Evolutionary conservation across 2,797 vertebrate genomes (phyloP).

Genomic region (Trematomus bernacchii): DNA sequence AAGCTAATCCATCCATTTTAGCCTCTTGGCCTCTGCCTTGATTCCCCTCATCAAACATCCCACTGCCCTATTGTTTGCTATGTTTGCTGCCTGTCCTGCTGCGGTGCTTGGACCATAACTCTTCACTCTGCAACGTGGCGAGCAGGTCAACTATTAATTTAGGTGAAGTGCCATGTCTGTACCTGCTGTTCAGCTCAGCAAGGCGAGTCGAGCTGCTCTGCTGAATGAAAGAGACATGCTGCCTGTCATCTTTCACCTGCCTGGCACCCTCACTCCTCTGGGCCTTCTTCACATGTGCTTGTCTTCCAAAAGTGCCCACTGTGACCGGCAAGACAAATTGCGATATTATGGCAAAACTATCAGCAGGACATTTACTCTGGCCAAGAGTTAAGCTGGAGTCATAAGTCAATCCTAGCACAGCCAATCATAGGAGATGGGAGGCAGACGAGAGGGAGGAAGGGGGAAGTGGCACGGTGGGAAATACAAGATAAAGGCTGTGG

Average conservation of each 20-base stretch:
- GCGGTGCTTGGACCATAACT: slow-evolving; percentile 65
- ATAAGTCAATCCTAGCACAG: slow-evolving; percentile 66
- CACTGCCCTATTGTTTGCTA: slow-evolving; percentile 68
- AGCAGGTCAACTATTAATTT: slow-evolving; percentile 79
- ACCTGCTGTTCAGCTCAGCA: slow-evolving; percentile 74
- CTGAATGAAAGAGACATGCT: slow-evolving; percentile 61
- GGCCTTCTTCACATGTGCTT: slow-evolving; percentile 69
- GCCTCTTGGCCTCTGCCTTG: slow-evolving; percentile 68
- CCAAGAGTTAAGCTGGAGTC: slow-evolving; percentile 68
- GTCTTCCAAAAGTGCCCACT: slow-evolving; percentile 76
- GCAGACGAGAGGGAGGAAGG: slow-evolving; percentile 8
- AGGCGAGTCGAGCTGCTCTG: slow-evolving; percentile 26
- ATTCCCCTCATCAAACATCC: slow-evolving; percentile 79
- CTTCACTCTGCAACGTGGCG: slow-evolving; percentile 60
- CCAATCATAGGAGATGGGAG: slow-evolving; percentile 17
- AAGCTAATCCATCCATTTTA: slow-evolving; percentile 79
- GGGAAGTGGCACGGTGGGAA: slow-evolving; percentile 26
- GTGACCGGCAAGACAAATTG: slow-evolving; percentile 78
- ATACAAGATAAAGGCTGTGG: slow-evolving; percentile 27
- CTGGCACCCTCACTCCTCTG: slow-evolving; percentile 66
- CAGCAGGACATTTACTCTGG: slow-evolving; percentile 76
- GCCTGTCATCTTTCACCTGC: slow-evolving; percentile 81
- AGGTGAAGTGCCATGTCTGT: slow-evolving; percentile 72
- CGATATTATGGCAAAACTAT: slow-evolving; percentile 76
- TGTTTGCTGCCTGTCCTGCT: slow-evolving; percentile 68